Evolutionary conservation across 2,113 vertebrate genomes (phyloP), one percentile per base, ranked within the genome.

Genomic region (Catharus fuscescens): DNA sequence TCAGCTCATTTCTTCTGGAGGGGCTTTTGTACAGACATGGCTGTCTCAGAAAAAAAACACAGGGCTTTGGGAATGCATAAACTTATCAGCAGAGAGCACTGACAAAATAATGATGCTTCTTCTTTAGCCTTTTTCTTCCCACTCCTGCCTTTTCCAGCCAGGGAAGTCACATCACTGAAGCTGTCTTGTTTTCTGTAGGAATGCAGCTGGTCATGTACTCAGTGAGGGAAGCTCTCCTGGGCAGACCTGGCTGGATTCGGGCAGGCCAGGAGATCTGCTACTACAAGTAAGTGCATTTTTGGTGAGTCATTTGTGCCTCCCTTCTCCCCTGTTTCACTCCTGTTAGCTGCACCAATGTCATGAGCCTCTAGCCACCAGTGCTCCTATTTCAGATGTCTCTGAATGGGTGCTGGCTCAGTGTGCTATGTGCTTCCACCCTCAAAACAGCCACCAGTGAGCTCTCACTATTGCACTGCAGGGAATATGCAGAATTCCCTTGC

Each of bases 161-260:
- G 64, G 50, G 12, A 67, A 52, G 40, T 74, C 10, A 6, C 31
- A 20, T 66, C 56, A 53, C 76, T 92, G 70, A 54, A 71, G 73
- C n/a, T 85, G 8, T 74, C 52, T 93, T 97, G 18, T 97, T 96
- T 94, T 73, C 10, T 87, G 54, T 28, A 99, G 99, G 99, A 31
- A 99, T 99, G 99, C 99, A 99, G 96, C 98, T 98, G 1, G 98
- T 99, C 47, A 80, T 99, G 95, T 99, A 99, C 81, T 99, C 99
- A 1, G 98, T 99, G 92, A 98, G 97, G 82, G 99, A 99, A 77
- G 99, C 99, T 94, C 97, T 99, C 54, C 98, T 98, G 53, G 99
- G 99, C 53, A 97, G 97, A 80, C 98, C 99, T 26, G 79, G 97
- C 72, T 99, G 99, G 99, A 62, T 98, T 88, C 97, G 99, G 69